These are phyloP conservation scores for Latrodectus hesperus DNA, from an alignment of 2,888 invertebrate genomes.

Conservation along the genomic window DNA sequence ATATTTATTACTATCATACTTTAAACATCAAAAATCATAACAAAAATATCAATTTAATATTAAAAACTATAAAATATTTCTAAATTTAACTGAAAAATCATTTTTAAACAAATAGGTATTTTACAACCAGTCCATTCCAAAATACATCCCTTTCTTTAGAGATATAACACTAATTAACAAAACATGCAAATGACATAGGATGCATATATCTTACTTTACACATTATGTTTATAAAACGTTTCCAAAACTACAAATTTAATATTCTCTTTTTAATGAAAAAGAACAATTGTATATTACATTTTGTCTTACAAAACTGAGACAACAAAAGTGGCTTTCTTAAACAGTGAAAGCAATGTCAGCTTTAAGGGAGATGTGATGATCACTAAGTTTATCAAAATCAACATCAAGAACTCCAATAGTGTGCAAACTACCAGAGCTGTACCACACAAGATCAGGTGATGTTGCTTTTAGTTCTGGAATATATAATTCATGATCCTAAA, in stretches of 20 bases:
- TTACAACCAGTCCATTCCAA: no score
- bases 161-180: no score
- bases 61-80: no score
- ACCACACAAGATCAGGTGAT: constrained; percentile 66
- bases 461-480: constrained; percentile 61
- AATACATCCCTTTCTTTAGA: no score
- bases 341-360: constrained; percentile 61
- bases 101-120: no score
- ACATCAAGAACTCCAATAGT: constrained; percentile 61
- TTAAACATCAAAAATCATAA: no score
- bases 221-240: constrained; percentile 46
- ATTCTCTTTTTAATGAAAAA: constrained; percentile 12
- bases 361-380: constrained; percentile 57
- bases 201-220: no score
- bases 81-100: no score
- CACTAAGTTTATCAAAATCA: constrained; percentile 23
- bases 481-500: constrained; percentile 55
- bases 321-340: constrained; percentile 25
- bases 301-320: constrained; percentile 15
- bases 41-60: no score
- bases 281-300: constrained; percentile 39
- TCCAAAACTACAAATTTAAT: constrained; percentile 56
- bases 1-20: no score
- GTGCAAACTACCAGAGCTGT: constrained; percentile 58
- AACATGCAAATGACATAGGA: no score